A percentile compares a stretch with the other conserved stretches of the same genome.
phyloP scores from a whole-genome alignment of 2,888 invertebrate species.

The Pandemis heparana region DNA sequence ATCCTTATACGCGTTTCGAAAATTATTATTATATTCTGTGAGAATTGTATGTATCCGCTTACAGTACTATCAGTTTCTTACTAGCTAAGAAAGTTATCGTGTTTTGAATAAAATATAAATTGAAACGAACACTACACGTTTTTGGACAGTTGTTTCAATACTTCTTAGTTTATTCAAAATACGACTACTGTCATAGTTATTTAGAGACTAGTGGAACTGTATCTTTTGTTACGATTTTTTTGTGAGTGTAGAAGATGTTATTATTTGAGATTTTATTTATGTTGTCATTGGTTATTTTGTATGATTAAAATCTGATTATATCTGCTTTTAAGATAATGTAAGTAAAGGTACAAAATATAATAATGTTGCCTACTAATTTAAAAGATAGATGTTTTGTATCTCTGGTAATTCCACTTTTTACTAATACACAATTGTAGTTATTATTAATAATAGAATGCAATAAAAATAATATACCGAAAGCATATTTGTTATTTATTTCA shows the following conservation, averaged over 20 bases:
- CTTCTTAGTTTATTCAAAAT: too few relatives aligned
- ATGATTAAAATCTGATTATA: constrained; percentile 10
- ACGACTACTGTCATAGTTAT: too few relatives aligned
- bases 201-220: neutral
- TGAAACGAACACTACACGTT: too few relatives aligned
- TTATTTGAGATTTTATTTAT: constrained; percentile 48
- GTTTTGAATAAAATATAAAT: too few relatives aligned
- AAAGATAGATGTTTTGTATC: constrained; percentile 51
- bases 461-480: constrained; percentile 54
- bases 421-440: constrained; percentile 60
- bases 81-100: too few relatives aligned
- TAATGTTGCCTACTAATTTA: constrained; percentile 28
- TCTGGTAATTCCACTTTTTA: constrained; percentile 64
- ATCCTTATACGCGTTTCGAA: constrained; percentile 40
- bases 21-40: constrained; percentile 40
- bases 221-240: constrained; percentile 38
- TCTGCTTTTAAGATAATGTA: constrained; percentile 31
- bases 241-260: constrained; percentile 44
- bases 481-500: constrained; percentile 44
- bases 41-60: constrained; percentile 15
- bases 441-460: constrained; percentile 46
- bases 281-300: constrained; percentile 44
- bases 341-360: constrained; percentile 43
- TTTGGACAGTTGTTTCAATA: too few relatives aligned
- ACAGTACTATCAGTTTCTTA: too few relatives aligned